Evolutionary conservation across 2,888 invertebrate genomes (phyloP), one percentile per base, ranked within the genome.

Genomic region (Hoplodrina blanda): DNA sequence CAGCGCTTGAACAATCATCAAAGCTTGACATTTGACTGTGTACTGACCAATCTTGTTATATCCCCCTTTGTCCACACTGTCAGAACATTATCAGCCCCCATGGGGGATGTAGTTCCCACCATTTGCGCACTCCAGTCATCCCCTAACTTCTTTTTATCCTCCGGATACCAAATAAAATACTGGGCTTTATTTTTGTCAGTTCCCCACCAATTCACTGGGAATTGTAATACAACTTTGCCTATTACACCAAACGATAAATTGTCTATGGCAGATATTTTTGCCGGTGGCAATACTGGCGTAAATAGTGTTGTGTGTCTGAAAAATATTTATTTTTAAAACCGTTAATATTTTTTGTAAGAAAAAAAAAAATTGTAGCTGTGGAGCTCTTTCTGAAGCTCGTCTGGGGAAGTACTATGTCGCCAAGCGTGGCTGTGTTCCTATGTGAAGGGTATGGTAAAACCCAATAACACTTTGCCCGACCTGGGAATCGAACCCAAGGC

Each of bases 231-330:
- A 52, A 84, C 37, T 78, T 81, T 78, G 75, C 97, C 96, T 2
- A 97, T 96, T 5, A 96, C 95, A 2, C 98, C 98, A 81, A 97
- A 96, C 0, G 96, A 96, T 63, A 97, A 87, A 60, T 93, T 93
- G 91, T 97, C 85, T 62, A 97, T 97, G 8, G 96, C 96, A 33
- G 91, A 91, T 3, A 93, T 84, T 90, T 97, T 97, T 11, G 86
- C 84, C 13, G 74, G 33, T 91, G 83, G 82, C 76, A 82, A 78
- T 52, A 46, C 52, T 0, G 97, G 97, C 11, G 88, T 84, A 84
- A 97, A 97, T 37, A 97, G 76, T 0, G 89, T 90, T 52, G 84
- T 50, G 55, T 78, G 82, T 54, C 78, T 82, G 75, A 66, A 83
- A 91, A 81, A 71, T 63, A 44, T 66, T 17, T 10, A 60, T 54